Evolutionary conservation across 2,113 vertebrate genomes (phyloP).

Genomic region (Leptobrachium ailaonicum): DNA sequence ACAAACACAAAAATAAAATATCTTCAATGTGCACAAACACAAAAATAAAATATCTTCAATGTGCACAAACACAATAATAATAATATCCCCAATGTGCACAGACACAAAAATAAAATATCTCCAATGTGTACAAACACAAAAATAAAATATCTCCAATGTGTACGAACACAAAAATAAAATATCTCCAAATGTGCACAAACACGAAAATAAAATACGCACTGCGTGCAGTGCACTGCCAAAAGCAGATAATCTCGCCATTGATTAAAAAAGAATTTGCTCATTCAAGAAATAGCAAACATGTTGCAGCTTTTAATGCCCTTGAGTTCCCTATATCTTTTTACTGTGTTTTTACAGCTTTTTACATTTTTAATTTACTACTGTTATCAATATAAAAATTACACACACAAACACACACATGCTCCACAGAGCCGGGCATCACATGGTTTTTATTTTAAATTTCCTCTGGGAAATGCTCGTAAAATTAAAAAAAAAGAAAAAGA

Average conservation of each 20-base stretch:
- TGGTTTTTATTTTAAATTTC: conserved; percentile 63
- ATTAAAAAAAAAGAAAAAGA: conserved; percentile 28
- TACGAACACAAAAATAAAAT: no score
- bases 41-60: no score
- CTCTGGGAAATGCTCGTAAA: conserved; percentile 57
- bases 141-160: no score
- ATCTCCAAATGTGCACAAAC: no score
- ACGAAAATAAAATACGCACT: no score
- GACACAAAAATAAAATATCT: no score
- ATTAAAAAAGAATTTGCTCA: conserved; percentile 48
- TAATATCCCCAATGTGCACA: no score
- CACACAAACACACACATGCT: conserved; percentile 60
- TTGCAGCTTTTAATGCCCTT: conserved; percentile 54
- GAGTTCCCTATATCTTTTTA: conserved; percentile 55
- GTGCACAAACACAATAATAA: no score
- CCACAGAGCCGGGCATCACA: conserved; percentile 60
- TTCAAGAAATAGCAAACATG: conserved; percentile 58
- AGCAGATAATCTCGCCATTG: neutral
- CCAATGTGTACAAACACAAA: no score
- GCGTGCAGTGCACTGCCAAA: no score
- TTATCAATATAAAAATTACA: conserved; percentile 64
- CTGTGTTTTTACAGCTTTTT: conserved; percentile 60
- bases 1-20: no score
- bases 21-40: no score
- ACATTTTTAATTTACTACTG: conserved; percentile 66